Base-by-base conservation (phyloP, 2,888 invertebrate genomes). In the Cataglyphis rosenhaueri region DNA sequence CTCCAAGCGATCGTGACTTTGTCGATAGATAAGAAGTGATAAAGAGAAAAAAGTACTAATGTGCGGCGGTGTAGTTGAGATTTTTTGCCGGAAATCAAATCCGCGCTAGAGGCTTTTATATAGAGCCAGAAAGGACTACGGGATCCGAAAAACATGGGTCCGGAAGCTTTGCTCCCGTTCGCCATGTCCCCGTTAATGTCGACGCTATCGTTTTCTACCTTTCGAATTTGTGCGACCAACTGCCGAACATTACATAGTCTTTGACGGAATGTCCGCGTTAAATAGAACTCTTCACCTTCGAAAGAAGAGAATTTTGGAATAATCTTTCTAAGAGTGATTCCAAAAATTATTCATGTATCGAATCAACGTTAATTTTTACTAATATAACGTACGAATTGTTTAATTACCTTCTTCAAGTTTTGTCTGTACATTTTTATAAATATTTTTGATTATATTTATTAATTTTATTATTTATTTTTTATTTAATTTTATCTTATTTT, bases 201-300 rank as follows among this genome's bases (percentile, higher is more conserved):
- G 59, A 81, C 70, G 68, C 73, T 70, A 86, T 78, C 81, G 75
- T 88, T 89, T 89, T 87, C 86, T 89, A 89, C 86, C 81, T 83
- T 74, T 65, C 82, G 84, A 73, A 44, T 48, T 76, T 84, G 52
- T n/a, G 82, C 88, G 89, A 89, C 88, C 90, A 89, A 89, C 89
- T 89, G 89, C 89, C 88, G 87, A 87, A 66, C 81, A 86, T 85
- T 85, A 84, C 68, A 68, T 85, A 84, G 79, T 85, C 81, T 81
- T 83, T 84, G 84, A 89, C 66, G 74, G 32, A 61, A 64, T 74
- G 74, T 79, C 62, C 76, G 75, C 84, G 64, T 78, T 74, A 75
- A 81, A 62, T 88, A 89, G 82, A 59, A 70, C 32, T 61, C 62
- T 82, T 62, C 55, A 68, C 41, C 57, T 32, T 15, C 32, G 32